A percentile compares a stretch with the other conserved stretches of the same genome.
phyloP scores from a whole-genome alignment of 1,140 invertebrate species.

The Ganaspis sp. region DNA sequence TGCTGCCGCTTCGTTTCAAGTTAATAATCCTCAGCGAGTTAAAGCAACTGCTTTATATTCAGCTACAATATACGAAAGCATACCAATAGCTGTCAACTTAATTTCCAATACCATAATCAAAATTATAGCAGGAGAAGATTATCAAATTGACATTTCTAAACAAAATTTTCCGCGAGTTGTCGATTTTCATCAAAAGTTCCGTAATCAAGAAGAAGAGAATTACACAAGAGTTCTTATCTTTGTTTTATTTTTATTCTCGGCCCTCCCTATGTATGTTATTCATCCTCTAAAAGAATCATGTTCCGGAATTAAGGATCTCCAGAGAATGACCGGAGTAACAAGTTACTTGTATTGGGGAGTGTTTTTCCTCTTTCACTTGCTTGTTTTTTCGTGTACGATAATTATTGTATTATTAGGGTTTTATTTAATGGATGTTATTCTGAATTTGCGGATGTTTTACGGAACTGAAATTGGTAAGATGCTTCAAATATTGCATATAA shows the following conservation, averaged over 20 bases:
- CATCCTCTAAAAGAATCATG: constrained; percentile 69
- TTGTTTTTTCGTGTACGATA: constrained; percentile 70
- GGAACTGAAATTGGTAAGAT: constrained; percentile 60
- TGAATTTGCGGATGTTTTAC: constrained; percentile 56
- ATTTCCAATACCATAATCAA: constrained; percentile 69
- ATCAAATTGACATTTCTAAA: constrained; percentile 60
- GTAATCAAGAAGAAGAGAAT: constrained; percentile 36
- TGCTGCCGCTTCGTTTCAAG: constrained; percentile 63
- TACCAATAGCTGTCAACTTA: constrained; percentile 70
- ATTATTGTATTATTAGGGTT: constrained; percentile 52
- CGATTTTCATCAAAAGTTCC: constrained; percentile 20
- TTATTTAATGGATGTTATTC: constrained; percentile 54
- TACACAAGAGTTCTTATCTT: constrained; percentile 54
- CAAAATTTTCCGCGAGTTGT: constrained; percentile 64
- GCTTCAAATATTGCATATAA: neutral
- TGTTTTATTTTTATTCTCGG: constrained; percentile 57
- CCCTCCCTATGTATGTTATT: constrained; percentile 57
- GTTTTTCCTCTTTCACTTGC: constrained; percentile 79
- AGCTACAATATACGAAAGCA: constrained; percentile 61
- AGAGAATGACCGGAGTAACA: constrained; percentile 82
- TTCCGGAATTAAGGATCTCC: constrained; percentile 81
- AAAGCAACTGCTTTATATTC: constrained; percentile 68
- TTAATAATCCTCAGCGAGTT: constrained; percentile 53
- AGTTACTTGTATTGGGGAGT: constrained; percentile 79
- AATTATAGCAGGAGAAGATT: constrained; percentile 54